Conservation (phyloP, 2,113 vertebrate species). For the Phasianus colchicus region DNA sequence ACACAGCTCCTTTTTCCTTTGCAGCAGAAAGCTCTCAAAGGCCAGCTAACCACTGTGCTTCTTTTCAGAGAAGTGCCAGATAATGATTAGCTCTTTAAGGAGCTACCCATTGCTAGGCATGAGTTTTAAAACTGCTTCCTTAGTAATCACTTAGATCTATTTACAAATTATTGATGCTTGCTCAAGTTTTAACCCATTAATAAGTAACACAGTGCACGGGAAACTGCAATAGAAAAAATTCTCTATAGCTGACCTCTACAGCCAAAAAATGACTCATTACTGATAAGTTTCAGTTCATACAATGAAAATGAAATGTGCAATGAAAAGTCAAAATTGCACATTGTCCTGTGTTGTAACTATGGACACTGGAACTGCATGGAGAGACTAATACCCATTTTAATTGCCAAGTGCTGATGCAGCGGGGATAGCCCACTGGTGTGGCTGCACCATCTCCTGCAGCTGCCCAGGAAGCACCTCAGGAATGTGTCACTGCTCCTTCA, state of each 20-base stretch:
- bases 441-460: not conserved
- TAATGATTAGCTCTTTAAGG: not conserved
- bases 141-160: not conserved
- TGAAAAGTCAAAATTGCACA: not conserved
- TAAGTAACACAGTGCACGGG: not conserved
- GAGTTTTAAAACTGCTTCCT: not conserved
- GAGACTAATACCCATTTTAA: not conserved
- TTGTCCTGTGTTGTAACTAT: not conserved
- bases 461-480: not conserved
- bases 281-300: not conserved
- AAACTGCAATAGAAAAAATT: not conserved
- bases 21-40: conserved; percentile 5
- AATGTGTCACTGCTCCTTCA: not conserved
- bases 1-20: not conserved
- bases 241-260: fast-evolving
- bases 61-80: not conserved
- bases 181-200: not conserved
- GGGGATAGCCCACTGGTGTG: fast-evolving
- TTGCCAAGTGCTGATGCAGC: not conserved
- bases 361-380: not conserved
- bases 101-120: not conserved
- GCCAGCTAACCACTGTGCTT: not conserved
- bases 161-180: not conserved
- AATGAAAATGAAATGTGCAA: not conserved
- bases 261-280: not conserved